Conservation (phyloP, 2,888 invertebrate genomes). For the Drosophila infuscata region DNA sequence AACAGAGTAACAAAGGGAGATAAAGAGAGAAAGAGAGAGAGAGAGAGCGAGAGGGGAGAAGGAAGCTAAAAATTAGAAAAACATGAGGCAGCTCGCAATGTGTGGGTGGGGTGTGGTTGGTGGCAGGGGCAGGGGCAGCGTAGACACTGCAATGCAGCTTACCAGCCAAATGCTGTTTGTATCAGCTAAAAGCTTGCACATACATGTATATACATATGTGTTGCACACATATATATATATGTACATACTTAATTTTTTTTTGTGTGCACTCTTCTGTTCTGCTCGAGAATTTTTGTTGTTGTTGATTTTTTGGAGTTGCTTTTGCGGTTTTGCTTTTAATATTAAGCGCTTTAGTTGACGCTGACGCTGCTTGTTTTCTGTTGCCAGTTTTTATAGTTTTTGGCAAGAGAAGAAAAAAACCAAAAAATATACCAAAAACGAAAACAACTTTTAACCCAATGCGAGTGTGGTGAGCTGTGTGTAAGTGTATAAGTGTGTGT, state of each 20-base stretch:
- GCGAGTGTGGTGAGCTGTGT: conserved; percentile 41
- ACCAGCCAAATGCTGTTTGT: conserved; percentile 62
- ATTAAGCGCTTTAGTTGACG: conserved; percentile 72
- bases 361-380: conserved; percentile 75
- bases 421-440: conserved; percentile 1
- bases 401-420: conserved; percentile 26
- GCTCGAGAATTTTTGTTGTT: conserved; percentile 29
- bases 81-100: conserved; percentile 37
- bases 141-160: conserved; percentile 62
- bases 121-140: neutral
- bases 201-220: conserved; percentile 5
- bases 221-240: conserved; percentile 8
- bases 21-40: neutral
- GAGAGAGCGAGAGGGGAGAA: conserved; percentile 2
- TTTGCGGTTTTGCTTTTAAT: conserved; percentile 73
- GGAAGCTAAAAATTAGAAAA: conserved; percentile 52
- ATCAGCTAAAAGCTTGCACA: conserved; percentile 51
- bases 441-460: conserved; percentile 37
- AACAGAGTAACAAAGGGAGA: conserved; percentile 18
- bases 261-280: conserved; percentile 36
- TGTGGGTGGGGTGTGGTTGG: neutral
- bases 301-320: conserved; percentile 34
- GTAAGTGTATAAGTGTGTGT: conserved; percentile 18
- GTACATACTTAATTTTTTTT: conserved; percentile 54
- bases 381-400: conserved; percentile 68